These are phyloP conservation scores for Halocynthia roretzi DNA, from an alignment of 23 tunicate species.

Conservation along the genomic window DNA sequence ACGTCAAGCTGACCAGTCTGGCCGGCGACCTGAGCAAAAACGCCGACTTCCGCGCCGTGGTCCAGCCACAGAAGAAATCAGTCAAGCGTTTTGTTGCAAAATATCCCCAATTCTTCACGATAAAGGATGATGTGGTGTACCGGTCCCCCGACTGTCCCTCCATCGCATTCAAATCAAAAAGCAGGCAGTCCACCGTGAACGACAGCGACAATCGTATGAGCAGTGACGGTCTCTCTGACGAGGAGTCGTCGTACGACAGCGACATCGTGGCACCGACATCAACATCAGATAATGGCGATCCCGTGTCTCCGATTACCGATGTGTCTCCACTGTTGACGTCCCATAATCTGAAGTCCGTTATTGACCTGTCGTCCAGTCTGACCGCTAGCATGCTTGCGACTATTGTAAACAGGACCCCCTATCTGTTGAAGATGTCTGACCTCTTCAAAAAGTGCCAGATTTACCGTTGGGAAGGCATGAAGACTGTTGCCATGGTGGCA, in stretches of 20 bases:
- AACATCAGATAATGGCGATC: too few relatives aligned
- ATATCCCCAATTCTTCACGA: conserved; percentile 9
- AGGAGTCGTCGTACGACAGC: background rate
- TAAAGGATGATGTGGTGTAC: background rate
- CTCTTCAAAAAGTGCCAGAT: conserved; percentile 2
- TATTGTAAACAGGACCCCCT: background rate
- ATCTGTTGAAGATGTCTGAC: conserved; percentile 2
- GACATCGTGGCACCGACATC: too few relatives aligned
- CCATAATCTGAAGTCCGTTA: background rate
- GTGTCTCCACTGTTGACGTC: background rate
- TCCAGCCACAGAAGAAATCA: conserved; percentile 9
- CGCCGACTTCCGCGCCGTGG: background rate
- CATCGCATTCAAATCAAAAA: background rate
- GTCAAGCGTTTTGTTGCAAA: conserved; percentile 10
- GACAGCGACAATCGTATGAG: background rate
- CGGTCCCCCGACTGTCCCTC: background rate
- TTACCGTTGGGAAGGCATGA: conserved; percentile 11
- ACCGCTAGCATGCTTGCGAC: background rate
- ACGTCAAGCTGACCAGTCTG: conserved; percentile 1
- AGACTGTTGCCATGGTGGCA: background rate
- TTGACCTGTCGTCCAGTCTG: background rate
- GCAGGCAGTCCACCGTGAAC: background rate
- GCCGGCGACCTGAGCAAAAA: conserved; percentile 2
- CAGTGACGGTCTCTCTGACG: background rate
- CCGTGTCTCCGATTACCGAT: too few relatives aligned